Conservation (phyloP, 2,113 vertebrate genomes). For the Mustela nigripes region DNA sequence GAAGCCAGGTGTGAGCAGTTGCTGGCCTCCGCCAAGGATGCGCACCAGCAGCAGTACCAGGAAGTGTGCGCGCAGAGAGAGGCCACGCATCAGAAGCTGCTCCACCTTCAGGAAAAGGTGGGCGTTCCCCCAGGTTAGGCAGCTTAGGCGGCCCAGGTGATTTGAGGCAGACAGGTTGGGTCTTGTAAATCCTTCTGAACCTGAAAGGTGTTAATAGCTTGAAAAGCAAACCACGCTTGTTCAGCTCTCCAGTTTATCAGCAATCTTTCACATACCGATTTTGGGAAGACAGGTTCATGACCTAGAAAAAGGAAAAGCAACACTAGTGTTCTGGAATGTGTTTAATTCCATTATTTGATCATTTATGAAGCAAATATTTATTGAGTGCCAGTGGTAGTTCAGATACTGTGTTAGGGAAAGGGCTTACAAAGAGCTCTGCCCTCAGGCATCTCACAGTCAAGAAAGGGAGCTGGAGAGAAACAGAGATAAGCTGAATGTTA, state of each 20-base stretch:
- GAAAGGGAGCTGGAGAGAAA: background rate
- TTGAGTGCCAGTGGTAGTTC: background rate
- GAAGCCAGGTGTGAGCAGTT: constrained; percentile 89
- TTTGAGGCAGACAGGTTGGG: constrained; percentile 2
- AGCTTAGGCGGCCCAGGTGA: background rate
- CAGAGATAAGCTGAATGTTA: background rate
- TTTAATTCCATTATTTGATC: constrained; percentile 29
- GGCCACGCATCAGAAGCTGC: constrained; percentile 87
- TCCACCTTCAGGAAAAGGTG: constrained; percentile 93
- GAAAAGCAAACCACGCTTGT: constrained; percentile 15
- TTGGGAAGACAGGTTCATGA: constrained; percentile 38
- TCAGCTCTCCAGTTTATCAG: background rate
- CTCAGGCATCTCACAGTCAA: background rate
- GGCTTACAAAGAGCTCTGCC: constrained; percentile 41
- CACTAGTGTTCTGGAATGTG: constrained; percentile 7
- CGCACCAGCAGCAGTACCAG: constrained; percentile 88
- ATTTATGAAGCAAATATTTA: constrained; percentile 46
- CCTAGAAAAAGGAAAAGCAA: constrained; percentile 40
- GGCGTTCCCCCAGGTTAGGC: background rate
- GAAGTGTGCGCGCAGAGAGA: constrained; percentile 92
- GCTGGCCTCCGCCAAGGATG: constrained; percentile 88
- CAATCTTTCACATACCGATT: background rate
- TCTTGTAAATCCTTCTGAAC: background rate
- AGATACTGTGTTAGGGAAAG: constrained; percentile 8
- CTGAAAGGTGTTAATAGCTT: background rate